phyloP scores from a whole-genome alignment of 2,797 vertebrate genomes.

The Gambusia yucatana region DNA sequence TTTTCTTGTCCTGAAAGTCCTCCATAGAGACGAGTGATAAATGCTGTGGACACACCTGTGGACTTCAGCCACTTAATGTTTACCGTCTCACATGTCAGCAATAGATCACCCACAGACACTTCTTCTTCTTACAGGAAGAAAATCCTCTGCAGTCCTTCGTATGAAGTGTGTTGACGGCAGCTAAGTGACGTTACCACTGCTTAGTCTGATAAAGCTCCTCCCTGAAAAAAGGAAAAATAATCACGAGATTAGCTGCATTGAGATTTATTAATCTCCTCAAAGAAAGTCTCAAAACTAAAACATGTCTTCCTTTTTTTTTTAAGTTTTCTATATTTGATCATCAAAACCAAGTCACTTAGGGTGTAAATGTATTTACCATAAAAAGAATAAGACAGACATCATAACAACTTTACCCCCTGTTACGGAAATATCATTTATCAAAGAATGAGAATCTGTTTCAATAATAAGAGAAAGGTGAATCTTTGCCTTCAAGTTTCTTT shows the following conservation, averaged over 20 bases:
- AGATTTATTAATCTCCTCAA: not conserved
- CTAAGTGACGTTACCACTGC: not conserved
- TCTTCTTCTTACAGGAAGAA: conserved; percentile 14
- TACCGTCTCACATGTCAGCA: not conserved
- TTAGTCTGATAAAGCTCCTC: not conserved
- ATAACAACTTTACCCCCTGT: not conserved
- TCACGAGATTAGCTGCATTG: not conserved
- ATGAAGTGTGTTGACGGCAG: not conserved
- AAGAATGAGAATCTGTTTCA: too few species aligned
- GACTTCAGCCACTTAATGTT: conserved; percentile 7
- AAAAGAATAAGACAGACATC: not conserved
- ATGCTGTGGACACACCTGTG: conserved; percentile 18
- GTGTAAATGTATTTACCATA: not conserved
- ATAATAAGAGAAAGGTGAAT: too few species aligned
- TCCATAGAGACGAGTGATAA: conserved; percentile 27
- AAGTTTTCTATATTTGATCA: not conserved
- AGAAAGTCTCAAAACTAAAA: not conserved
- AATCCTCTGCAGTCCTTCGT: not conserved
- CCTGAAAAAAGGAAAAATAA: not conserved
- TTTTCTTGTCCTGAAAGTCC: conserved; percentile 15
- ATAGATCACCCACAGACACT: not conserved
- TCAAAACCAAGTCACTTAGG: not conserved
- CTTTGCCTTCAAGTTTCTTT: too few species aligned
- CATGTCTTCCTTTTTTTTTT: not conserved
- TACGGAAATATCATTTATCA: too few species aligned